phyloP scores from a whole-genome alignment of 2,797 vertebrate genomes.

The Protosalanx chinensis region DNA sequence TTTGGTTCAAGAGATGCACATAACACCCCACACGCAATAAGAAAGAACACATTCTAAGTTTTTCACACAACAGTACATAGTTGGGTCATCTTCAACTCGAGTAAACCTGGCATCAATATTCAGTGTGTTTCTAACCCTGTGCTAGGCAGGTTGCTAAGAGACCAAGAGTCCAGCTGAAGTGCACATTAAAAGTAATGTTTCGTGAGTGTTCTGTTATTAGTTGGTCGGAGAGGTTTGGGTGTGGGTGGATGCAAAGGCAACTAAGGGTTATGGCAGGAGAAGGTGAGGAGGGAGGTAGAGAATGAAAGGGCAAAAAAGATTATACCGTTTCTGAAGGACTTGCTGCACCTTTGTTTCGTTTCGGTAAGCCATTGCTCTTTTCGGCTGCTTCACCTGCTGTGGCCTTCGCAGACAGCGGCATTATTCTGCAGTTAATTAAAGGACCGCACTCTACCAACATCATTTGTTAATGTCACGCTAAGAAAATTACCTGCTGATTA shows the following conservation, averaged over 20 bases:
- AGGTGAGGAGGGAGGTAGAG: constrained; percentile 7
- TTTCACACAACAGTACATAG: neutral
- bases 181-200: constrained; percentile 42
- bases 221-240: constrained; percentile 44
- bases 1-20: neutral
- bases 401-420: neutral
- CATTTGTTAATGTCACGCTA: no score
- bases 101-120: no score
- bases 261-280: neutral
- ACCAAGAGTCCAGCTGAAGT: constrained; percentile 38
- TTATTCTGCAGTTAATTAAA: neutral
- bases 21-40: constrained; percentile 8
- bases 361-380: neutral
- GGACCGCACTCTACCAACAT: no score
- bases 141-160: constrained; percentile 55
- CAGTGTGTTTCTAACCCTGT: no score
- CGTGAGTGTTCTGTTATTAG: constrained; percentile 35
- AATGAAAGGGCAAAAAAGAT: constrained; percentile 13
- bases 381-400: neutral
- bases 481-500: neutral
- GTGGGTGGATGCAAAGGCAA: constrained; percentile 44
- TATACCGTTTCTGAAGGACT: constrained; percentile 7
- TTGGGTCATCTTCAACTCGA: no score
- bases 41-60: neutral
- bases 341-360: neutral